Percentiles rank a stretch among this genome's conserved stretches.
phyloP scores from a whole-genome alignment of 1,140 invertebrate species.

The silkworm (Bombyx mori) region ASM3026992v2 NC_085112.1:425501-426000 shows the following conservation, averaged over 20 bases:
- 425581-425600: background rate
- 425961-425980: no score
- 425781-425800: slow-evolving; percentile 76
- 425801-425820: slow-evolving; percentile 86
- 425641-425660: slow-evolving; percentile 1
- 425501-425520: no score
- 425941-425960: no score
- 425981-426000: no score
- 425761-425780: slow-evolving; percentile 76
- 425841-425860: background rate
- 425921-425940: no score
- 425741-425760: slow-evolving; percentile 87
- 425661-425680: slow-evolving; percentile 15
- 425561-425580: no score
- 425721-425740: slow-evolving; percentile 79
- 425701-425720: slow-evolving; percentile 41
- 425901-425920: no score
- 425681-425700: slow-evolving; percentile 13
- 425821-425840: slow-evolving; percentile 76
- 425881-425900: no score
- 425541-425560: no score
- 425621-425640: background rate
- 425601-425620: background rate
- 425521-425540: no score
- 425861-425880: no score